Evolutionary conservation across 2,888 invertebrate species (phyloP).

Genomic region (Phrixothrix hirtus): DNA sequence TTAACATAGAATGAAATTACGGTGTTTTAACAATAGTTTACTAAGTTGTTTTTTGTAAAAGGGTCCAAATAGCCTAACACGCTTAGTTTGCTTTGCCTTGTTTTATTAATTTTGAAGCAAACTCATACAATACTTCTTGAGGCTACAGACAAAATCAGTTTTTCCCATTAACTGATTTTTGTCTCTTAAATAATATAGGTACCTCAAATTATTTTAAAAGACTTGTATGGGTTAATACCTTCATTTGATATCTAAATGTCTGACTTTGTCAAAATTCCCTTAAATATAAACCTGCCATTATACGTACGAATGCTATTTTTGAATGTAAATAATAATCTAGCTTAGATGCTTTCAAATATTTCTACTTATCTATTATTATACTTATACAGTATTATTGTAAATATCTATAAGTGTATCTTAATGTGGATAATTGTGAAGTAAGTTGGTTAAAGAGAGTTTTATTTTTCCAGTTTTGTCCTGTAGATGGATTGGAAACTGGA

Average conservation of each 20-base stretch:
- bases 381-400: slow-evolving; percentile 29
- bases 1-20: neutral
- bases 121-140: too few relatives aligned
- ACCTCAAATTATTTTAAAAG: neutral
- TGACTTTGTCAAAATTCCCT: slow-evolving; percentile 28
- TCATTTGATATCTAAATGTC: neutral
- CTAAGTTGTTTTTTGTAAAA: slow-evolving; percentile 40
- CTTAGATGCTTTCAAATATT: slow-evolving; percentile 46
- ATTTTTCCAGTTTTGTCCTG: slow-evolving; percentile 5
- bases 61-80: slow-evolving; percentile 51
- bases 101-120: too few relatives aligned
- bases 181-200: too few relatives aligned
- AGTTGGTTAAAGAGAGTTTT: slow-evolving; percentile 14
- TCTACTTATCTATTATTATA: slow-evolving; percentile 42
- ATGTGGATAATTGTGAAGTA: too few relatives aligned
- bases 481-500: too few relatives aligned
- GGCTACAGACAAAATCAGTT: too few relatives aligned
- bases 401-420: slow-evolving; percentile 30
- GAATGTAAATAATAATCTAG: slow-evolving; percentile 44
- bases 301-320: slow-evolving; percentile 50
- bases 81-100: slow-evolving; percentile 20
- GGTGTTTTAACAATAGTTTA: slow-evolving; percentile 22
- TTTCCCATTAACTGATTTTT: too few relatives aligned
- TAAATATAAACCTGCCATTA: slow-evolving; percentile 50
- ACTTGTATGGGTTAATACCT: neutral